Conservation (phyloP, 2,113 vertebrate species). For the Pluvialis apricaria region DNA sequence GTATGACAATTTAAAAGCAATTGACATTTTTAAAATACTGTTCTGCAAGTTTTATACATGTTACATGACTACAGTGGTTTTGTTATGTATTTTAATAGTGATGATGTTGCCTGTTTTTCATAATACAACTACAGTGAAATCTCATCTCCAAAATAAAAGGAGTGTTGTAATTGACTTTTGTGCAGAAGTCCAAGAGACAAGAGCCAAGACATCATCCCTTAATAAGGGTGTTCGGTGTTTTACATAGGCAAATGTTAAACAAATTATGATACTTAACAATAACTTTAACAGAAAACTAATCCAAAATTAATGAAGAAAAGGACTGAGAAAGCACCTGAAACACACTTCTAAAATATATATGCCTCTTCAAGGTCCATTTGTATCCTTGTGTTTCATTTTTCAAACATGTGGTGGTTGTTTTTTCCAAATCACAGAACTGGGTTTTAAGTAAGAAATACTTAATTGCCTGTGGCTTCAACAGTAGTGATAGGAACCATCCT, state of each 20-base stretch:
- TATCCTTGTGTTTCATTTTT: neutral
- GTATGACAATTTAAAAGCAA: neutral
- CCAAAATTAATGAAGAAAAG: constrained; percentile 52
- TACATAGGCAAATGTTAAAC: constrained; percentile 25
- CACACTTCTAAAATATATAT: neutral
- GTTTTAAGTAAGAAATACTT: neutral
- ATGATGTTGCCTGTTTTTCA: neutral
- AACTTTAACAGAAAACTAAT: constrained; percentile 53
- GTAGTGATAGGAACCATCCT: neutral
- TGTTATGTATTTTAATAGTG: neutral
- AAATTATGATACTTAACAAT: constrained; percentile 49
- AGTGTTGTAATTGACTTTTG: neutral
- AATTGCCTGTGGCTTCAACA: neutral
- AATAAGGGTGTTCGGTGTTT: neutral
- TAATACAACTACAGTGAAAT: neutral
- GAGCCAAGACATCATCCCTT: neutral
- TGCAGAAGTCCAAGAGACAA: too few species aligned
- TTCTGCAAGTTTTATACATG: neutral
- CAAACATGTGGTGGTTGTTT: neutral
- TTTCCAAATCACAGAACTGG: neutral
- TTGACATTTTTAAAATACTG: neutral
- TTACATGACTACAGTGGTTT: neutral
- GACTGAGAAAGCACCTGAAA: neutral
- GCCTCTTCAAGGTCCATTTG: neutral
- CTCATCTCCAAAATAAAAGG: neutral